phyloP scores from a whole-genome alignment of 2,113 vertebrate species.

The Pelecanus crispus region DNA sequence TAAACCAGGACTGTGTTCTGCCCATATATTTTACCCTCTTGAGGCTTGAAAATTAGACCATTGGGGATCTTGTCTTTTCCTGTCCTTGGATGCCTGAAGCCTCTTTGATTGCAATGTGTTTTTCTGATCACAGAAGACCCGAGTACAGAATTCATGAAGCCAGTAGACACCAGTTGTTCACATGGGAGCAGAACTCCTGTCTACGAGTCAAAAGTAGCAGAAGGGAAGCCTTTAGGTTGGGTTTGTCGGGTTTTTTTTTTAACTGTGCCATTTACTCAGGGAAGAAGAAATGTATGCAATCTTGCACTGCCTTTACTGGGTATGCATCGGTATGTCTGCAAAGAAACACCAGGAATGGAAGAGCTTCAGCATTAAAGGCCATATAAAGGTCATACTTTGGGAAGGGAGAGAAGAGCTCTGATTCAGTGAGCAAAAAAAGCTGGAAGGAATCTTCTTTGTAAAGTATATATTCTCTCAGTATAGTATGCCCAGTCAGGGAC shows the following conservation, averaged over 20 bases:
- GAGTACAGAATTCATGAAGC: not conserved
- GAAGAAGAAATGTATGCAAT: not conserved
- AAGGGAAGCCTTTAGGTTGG: not conserved
- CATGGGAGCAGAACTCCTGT: not conserved
- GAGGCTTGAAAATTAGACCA: not conserved
- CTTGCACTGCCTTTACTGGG: not conserved
- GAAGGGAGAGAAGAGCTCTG: not conserved
- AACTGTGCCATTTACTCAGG: conserved; percentile 36
- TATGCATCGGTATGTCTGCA: not conserved
- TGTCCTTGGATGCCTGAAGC: not conserved
- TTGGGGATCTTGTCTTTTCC: not conserved
- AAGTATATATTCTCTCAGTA: not conserved
- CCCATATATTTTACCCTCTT: not conserved
- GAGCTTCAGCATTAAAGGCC: not conserved
- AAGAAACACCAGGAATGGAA: not conserved
- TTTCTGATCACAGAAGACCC: not conserved
- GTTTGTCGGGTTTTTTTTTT: not conserved
- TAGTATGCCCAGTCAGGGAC: not conserved
- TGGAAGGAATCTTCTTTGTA: not conserved
- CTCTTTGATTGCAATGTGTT: not conserved
- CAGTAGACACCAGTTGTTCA: not conserved
- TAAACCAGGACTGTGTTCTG: not conserved
- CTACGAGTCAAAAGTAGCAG: not conserved
- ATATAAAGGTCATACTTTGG: not conserved
- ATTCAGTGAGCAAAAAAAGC: not conserved